A percentile compares a stretch with the other conserved stretches of the same genome.
These are phyloP conservation scores for Tyrophagus putrescentiae DNA, from an alignment of 1,140 invertebrate species.

Conservation along the genomic window DNA sequence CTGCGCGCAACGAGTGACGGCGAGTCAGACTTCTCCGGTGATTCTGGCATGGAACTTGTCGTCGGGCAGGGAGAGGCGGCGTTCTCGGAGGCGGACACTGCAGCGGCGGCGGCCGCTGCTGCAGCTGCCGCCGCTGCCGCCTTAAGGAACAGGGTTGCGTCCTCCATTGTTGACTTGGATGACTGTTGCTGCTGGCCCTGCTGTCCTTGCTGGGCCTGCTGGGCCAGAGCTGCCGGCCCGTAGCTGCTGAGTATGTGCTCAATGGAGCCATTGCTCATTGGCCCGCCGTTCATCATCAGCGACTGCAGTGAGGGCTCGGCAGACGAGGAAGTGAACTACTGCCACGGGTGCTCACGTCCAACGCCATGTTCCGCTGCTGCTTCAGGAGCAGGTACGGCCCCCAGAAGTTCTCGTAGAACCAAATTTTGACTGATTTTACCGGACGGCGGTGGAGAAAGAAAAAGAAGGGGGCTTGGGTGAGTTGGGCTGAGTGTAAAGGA, in stretches of 20 bases:
- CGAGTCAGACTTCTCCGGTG: background rate
- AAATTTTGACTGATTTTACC: constrained; percentile 13
- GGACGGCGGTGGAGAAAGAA: background rate
- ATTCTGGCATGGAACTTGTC: constrained; percentile 19
- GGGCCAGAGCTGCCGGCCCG: background rate
- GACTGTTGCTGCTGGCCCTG: background rate
- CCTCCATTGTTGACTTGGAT: constrained; percentile 3
- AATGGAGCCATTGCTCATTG: constrained; percentile 11
- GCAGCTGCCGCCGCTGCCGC: constrained; percentile 9
- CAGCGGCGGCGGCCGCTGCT: constrained; percentile 5
- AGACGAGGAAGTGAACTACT: background rate
- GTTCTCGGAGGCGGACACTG: constrained; percentile 15
- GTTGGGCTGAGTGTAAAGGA: too few relatives aligned
- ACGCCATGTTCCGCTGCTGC: constrained; percentile 15
- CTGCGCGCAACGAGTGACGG: constrained; percentile 1
- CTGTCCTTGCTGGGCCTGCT: background rate
- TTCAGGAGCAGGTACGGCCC: constrained; percentile 16
- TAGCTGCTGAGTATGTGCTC: constrained; percentile 9
- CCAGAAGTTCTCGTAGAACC: constrained; percentile 13
- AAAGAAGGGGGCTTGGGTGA: too few relatives aligned
- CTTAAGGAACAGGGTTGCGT: constrained; percentile 15
- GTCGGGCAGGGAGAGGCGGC: constrained; percentile 14
- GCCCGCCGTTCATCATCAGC: constrained; percentile 7
- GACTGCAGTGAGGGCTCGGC: constrained; percentile 5
- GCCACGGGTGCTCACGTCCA: background rate